phyloP scores from a whole-genome alignment of 2,888 invertebrate genomes.

The Cosmia pyralina region DNA sequence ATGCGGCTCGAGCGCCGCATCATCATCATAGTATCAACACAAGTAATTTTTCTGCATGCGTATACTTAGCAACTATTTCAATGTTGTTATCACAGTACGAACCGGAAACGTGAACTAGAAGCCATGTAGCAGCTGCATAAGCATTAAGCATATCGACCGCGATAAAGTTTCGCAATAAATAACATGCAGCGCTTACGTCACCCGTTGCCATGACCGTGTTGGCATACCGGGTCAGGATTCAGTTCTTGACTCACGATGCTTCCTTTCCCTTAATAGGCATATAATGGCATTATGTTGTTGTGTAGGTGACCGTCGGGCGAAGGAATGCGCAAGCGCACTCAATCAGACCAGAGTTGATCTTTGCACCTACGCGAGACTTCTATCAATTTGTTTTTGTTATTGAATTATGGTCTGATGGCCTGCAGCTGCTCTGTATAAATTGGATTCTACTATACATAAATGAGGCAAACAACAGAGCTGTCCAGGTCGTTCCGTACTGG shows the following conservation, averaged over 20 bases:
- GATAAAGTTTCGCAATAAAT: slow-evolving; percentile 69
- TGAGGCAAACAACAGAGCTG: background rate
- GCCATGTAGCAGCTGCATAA: slow-evolving; percentile 14
- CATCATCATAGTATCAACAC: too few species aligned
- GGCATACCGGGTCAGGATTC: slow-evolving; percentile 54
- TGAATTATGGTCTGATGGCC: background rate
- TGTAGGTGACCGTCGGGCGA: slow-evolving; percentile 45
- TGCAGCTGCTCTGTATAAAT: background rate
- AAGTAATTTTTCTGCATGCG: background rate
- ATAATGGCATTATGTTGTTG: slow-evolving; percentile 44
- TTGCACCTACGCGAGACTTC: slow-evolving; percentile 46
- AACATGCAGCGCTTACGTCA: slow-evolving; percentile 68
- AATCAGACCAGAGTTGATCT: slow-evolving; percentile 41
- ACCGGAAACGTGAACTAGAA: slow-evolving; percentile 13
- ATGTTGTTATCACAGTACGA: background rate
- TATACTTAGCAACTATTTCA: background rate
- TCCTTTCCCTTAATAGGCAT: slow-evolving; percentile 51
- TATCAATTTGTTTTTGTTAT: slow-evolving; percentile 41
- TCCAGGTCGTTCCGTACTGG: background rate
- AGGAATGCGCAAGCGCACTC: slow-evolving; percentile 33
- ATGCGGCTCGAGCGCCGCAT: too few species aligned
- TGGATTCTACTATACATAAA: background rate
- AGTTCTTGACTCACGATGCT: slow-evolving; percentile 58
- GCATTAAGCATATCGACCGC: slow-evolving; percentile 26
- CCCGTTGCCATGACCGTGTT: slow-evolving; percentile 53